Percentiles rank a stretch among this genome's conserved stretches.
These are phyloP conservation scores for Atta cephalotes DNA, from an alignment of 1,140 invertebrate genomes.

Conservation along the genomic window DNA sequence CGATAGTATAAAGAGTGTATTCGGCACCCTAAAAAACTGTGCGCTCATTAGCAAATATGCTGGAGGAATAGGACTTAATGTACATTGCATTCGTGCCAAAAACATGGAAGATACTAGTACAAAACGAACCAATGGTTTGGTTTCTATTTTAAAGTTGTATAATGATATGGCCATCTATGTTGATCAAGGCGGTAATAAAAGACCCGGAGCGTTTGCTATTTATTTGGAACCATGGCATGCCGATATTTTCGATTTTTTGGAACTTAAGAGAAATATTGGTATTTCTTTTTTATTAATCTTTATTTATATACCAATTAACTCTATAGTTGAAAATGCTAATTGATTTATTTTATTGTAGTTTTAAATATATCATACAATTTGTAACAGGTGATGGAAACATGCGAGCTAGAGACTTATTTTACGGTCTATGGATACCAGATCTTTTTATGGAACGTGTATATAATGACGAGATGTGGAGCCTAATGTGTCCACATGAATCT, in stretches of 20 bases:
- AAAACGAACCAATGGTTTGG: slow-evolving; percentile 94
- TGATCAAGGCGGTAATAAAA: slow-evolving; percentile 99
- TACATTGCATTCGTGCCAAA: slow-evolving; percentile 97
- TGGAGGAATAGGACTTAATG: slow-evolving; percentile 98
- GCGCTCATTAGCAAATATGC: slow-evolving; percentile 98
- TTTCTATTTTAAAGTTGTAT: slow-evolving; percentile 98
- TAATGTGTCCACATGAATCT: slow-evolving; percentile 98
- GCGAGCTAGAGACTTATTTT: slow-evolving; percentile 98
- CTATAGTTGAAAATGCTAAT: no score
- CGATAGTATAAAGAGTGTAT: slow-evolving; percentile 99
- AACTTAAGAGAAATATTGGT: no score
- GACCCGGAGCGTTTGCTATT: slow-evolving; percentile 84
- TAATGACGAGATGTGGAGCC: slow-evolving; percentile 94
- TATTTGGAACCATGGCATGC: no score
- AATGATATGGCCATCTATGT: slow-evolving; percentile 99
- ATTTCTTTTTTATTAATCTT: no score
- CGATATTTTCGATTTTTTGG: no score
- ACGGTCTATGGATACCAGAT: slow-evolving; percentile 99
- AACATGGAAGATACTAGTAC: slow-evolving; percentile 97
- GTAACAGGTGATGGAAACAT: slow-evolving; percentile 90
- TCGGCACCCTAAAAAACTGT: slow-evolving; percentile 97
- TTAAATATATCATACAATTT: slow-evolving; percentile 87
- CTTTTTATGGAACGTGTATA: slow-evolving; percentile 99
- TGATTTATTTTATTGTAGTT: no score
- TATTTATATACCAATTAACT: no score